Percentiles rank a stretch among this genome's conserved stretches.
phyloP scores from a whole-genome alignment of 2,113 vertebrate genomes.

The Lamprotornis superbus region DNA sequence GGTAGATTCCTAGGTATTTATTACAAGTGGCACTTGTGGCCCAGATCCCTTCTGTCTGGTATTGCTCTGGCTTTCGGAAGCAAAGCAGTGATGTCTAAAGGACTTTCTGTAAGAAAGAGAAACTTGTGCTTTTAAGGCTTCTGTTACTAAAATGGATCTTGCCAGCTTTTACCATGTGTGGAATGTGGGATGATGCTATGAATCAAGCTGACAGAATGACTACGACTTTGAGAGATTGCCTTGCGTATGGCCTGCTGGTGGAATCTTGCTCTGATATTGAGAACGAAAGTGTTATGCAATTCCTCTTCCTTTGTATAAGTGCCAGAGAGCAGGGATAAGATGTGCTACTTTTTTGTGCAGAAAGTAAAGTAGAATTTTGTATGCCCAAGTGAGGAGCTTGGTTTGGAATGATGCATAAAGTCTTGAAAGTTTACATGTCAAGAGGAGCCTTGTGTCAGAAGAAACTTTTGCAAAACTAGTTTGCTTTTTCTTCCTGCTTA shows the following conservation, averaged over 20 bases:
- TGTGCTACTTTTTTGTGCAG: neutral
- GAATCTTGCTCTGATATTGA: neutral
- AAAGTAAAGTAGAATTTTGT: neutral
- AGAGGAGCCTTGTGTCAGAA: neutral
- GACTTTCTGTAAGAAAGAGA: neutral
- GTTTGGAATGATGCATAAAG: neutral
- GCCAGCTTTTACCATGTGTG: neutral
- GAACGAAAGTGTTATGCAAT: neutral
- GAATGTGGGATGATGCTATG: neutral
- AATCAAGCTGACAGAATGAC: neutral
- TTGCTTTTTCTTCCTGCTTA: neutral
- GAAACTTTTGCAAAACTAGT: neutral
- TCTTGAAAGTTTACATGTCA: neutral
- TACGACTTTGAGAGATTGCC: neutral
- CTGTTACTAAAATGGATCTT: neutral
- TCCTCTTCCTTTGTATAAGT: neutral
- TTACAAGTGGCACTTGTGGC: neutral
- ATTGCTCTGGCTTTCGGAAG: neutral
- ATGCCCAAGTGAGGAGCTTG: neutral
- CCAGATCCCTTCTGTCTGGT: neutral
- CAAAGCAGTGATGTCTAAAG: neutral
- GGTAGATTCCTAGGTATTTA: neutral
- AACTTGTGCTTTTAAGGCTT: neutral
- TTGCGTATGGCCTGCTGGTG: neutral
- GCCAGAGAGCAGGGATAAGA: neutral